These are phyloP conservation scores for Rhimphoctona megacephalus DNA, from an alignment of 2,888 invertebrate species.

Conservation along the genomic window DNA sequence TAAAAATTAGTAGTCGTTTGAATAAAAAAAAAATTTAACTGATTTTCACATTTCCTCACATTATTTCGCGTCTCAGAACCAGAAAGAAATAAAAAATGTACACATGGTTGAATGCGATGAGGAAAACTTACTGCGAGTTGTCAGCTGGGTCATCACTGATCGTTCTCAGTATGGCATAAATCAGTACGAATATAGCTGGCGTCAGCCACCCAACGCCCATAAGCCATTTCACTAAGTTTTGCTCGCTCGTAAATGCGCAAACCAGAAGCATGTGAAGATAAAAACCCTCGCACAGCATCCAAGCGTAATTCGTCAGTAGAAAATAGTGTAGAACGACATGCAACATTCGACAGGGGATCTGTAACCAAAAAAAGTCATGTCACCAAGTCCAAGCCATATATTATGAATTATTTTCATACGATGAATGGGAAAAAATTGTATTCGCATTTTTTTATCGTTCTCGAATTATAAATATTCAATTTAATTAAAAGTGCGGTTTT, in stretches of 20 bases:
- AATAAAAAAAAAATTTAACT: neutral
- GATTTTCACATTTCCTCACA: neutral
- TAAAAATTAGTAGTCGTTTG: neutral
- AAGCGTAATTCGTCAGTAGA: constrained; percentile 96
- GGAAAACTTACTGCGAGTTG: constrained; percentile 87
- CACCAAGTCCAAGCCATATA: neutral
- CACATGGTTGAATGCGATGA: neutral
- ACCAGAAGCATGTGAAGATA: constrained; percentile 97
- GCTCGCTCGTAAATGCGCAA: constrained; percentile 95
- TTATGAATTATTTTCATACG: neutral
- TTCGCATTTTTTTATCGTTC: too few relatives aligned
- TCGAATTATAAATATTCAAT: too few relatives aligned
- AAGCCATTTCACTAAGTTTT: constrained; percentile 93
- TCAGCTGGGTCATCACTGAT: constrained; percentile 85
- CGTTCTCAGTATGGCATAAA: constrained; percentile 89
- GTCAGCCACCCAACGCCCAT: constrained; percentile 94
- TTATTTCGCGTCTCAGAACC: neutral
- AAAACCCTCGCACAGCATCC: constrained; percentile 98
- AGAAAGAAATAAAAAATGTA: neutral
- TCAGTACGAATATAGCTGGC: constrained; percentile 89
- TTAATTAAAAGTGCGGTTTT: neutral
- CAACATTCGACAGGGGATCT: constrained; percentile 93
- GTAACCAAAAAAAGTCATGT: constrained; percentile 75
- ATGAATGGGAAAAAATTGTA: neutral
- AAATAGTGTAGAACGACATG: constrained; percentile 95